Conservation (phyloP, 1,140 invertebrate species). For the Acromyrmex charruanus region DNA sequence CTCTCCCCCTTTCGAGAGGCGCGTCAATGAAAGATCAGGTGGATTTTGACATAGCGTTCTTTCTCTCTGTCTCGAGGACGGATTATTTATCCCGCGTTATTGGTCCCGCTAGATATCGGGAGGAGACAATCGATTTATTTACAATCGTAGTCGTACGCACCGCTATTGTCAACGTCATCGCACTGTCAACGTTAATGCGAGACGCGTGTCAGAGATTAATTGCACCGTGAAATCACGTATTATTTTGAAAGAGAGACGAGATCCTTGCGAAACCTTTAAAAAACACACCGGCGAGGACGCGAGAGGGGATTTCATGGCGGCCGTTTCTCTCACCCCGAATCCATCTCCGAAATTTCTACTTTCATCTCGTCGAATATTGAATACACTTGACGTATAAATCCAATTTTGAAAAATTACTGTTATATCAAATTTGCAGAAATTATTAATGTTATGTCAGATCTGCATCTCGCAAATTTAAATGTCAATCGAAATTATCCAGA, state of each 20-base stretch:
- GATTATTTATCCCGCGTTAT: constrained; percentile 20
- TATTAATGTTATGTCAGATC: background rate
- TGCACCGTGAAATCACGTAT: background rate
- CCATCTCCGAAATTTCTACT: constrained; percentile 16
- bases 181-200: background rate
- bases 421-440: background rate
- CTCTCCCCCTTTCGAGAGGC: background rate
- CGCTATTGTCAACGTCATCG: background rate
- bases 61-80: background rate
- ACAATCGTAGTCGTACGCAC: background rate
- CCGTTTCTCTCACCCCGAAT: constrained; percentile 4
- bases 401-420: background rate
- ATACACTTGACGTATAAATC: background rate
- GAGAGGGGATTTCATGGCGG: constrained; percentile 46
- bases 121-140: constrained; percentile 43
- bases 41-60: background rate
- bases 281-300: constrained; percentile 7
- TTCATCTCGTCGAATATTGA: background rate
- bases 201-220: background rate
- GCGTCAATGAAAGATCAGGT: background rate
- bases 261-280: background rate
- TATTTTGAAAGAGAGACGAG: background rate
- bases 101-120: background rate
- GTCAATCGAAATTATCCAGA: background rate
- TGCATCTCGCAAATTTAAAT: background rate